phyloP scores from a whole-genome alignment of 2,888 invertebrate species.

The Parnassius mnemosyne region DNA sequence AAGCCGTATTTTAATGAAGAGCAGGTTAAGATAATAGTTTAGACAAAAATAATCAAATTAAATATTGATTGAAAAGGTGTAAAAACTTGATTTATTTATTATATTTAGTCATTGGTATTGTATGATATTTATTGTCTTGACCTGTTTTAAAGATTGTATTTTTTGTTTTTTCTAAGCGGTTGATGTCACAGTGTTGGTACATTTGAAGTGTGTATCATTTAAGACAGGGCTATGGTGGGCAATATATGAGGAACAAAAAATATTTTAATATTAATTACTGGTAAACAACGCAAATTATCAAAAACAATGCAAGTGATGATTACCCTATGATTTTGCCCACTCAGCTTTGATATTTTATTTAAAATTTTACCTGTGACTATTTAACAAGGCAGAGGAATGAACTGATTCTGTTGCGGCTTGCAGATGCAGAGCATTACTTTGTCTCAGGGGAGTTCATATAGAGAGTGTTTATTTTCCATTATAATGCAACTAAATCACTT shows the following conservation, averaged over 20 bases:
- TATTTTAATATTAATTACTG: slow-evolving; percentile 43
- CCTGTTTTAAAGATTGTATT: slow-evolving; percentile 30
- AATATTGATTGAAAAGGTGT: slow-evolving; percentile 23
- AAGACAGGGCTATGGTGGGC: slow-evolving; percentile 37
- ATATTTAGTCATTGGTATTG: slow-evolving; percentile 14
- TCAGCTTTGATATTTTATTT: slow-evolving; percentile 34
- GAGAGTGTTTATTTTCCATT: slow-evolving; percentile 55
- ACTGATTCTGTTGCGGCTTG: slow-evolving; percentile 66
- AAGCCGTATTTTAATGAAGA: slow-evolving; percentile 52
- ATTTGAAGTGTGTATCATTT: slow-evolving; percentile 12
- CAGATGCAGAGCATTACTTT: slow-evolving; percentile 57
- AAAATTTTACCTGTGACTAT: slow-evolving; percentile 55
- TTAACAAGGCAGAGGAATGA: slow-evolving; percentile 58
- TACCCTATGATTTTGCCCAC: slow-evolving; percentile 34
- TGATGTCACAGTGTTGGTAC: slow-evolving; percentile 44
- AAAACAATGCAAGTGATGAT: slow-evolving; percentile 16
- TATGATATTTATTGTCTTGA: slow-evolving; percentile 31
- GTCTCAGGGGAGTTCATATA: slow-evolving; percentile 50
- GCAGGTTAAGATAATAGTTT: slow-evolving; percentile 44
- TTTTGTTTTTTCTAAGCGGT: slow-evolving; percentile 45
- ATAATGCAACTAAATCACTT: slow-evolving; percentile 41
- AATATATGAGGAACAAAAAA: slow-evolving; percentile 38
- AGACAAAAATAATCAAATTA: slow-evolving; percentile 26
- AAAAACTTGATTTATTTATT: slow-evolving; percentile 10
- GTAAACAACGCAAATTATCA: slow-evolving; percentile 3